Conservation (phyloP, 2,797 vertebrate species). For the Sebastes taczanowskii region DNA sequence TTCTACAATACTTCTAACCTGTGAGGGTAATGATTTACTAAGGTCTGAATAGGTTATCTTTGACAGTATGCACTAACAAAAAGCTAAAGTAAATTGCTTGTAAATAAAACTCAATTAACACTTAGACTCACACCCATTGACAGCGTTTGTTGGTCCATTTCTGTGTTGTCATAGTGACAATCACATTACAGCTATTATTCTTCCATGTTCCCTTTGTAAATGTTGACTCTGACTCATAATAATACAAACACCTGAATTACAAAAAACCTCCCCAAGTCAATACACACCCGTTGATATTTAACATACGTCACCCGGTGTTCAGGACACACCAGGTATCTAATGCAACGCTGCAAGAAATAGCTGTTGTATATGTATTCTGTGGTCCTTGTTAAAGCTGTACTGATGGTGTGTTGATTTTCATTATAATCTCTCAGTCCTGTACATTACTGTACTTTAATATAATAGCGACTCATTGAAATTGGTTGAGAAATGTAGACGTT, state of each 20-base stretch:
- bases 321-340: not conserved
- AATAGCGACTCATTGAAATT: no score
- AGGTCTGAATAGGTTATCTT: not conserved
- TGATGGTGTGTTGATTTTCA: not conserved
- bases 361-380: no score
- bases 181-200: not conserved
- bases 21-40: not conserved
- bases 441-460: no score
- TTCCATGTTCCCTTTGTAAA: not conserved
- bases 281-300: not conserved
- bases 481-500: no score
- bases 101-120: not conserved
- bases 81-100: not conserved
- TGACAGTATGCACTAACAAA: not conserved
- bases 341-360: no score
- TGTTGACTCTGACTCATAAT: conserved; percentile 29
- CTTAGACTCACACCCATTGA: not conserved
- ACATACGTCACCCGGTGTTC: not conserved
- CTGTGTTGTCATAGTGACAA: not conserved
- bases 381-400: no score
- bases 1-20: no score
- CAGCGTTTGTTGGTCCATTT: not conserved
- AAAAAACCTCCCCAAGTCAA: no score
- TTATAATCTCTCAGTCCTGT: not conserved
- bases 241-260: not conserved